Base-by-base conservation (phyloP, 2,113 vertebrate genomes). In the Cebus imitator region DNA sequence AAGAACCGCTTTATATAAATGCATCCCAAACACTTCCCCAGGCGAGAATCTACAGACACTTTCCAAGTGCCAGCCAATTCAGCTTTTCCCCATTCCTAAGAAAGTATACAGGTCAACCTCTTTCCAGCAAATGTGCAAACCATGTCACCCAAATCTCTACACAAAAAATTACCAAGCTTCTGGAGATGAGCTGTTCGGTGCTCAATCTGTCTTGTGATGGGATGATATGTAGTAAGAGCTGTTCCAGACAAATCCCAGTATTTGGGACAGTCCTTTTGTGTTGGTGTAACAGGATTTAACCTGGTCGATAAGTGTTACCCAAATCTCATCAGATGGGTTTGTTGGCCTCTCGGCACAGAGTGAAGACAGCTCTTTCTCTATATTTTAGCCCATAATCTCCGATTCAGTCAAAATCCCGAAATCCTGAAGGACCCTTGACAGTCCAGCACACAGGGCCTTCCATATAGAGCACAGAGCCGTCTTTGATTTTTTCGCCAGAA, bases 1-100 rank as follows among this genome's bases (percentile, higher is more conserved):
- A 97, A 90, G 87, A 96, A 70, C 68, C 6, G n/a, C 83, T 8
- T 81, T 76, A 18, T 73, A 43, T 45, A 95, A 97, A 94, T 3
- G 72, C 18, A 80, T 64, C 93, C 81, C 79, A 18, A 87, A 82
- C 3, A 45, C 75, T 87, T 93, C 37, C 73, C 30, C 79, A 80
- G 76, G 76, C 68, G 81, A 75, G 89, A 92, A 57, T 64, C 81
- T 25, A 30, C 27, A 23, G 84, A 32, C 17, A 1, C 48, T 50
- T 87, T 78, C 92, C 97, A 94, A 90, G 32, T 6, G 84, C 43
- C 5, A 61, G 61, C 45, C 45, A 78, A 90, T 66, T 61, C 43
- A 9, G 75, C n/a, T 32, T 37, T 40, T 52, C 81, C 84, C 76
- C 25, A 5, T 52, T 55, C 85, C 66, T 43, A 17, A 78, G 93